These are phyloP conservation scores for Hyposoter didymator DNA, from an alignment of 2,888 invertebrate genomes.

Conservation along the genomic window DNA sequence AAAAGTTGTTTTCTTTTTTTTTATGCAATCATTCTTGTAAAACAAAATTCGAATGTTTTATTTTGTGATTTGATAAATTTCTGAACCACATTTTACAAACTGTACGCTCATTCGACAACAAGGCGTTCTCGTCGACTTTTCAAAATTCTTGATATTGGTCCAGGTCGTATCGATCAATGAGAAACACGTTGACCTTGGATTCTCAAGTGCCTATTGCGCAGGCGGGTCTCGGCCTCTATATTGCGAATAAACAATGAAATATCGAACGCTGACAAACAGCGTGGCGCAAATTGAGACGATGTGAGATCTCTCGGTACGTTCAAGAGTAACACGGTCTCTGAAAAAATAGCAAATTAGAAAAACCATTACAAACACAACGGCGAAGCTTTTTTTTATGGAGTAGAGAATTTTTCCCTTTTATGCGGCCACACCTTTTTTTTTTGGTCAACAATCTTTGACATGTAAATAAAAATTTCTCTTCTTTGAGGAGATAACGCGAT, in stretches of 20 bases:
- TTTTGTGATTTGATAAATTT: too few relatives aligned
- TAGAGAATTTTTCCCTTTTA: conserved; percentile 47
- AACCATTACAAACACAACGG: conserved; percentile 8
- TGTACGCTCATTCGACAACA: conserved; percentile 62
- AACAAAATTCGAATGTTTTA: too few relatives aligned
- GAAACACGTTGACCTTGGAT: conserved; percentile 54
- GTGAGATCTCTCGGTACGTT: conserved; percentile 76
- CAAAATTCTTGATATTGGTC: conserved; percentile 48
- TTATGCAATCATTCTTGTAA: not conserved
- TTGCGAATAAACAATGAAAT: conserved; percentile 43
- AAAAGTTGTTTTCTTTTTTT: not conserved
- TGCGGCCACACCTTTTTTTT: conserved; percentile 25
- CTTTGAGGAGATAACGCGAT: conserved; percentile 61
- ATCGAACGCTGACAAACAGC: conserved; percentile 80
- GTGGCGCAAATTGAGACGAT: conserved; percentile 79
- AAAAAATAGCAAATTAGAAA: conserved; percentile 66
- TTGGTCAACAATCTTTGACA: conserved; percentile 45
- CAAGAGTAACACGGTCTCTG: conserved; percentile 84
- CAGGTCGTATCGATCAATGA: conserved; percentile 48
- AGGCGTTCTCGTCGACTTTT: conserved; percentile 36
- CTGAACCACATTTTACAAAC: not conserved
- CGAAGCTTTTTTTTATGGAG: conserved; percentile 69
- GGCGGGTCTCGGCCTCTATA: conserved; percentile 75
- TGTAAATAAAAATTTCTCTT: conserved; percentile 10
- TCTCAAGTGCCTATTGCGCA: conserved; percentile 81